These are phyloP conservation scores for Drosophila biarmipes DNA, from an alignment of 1,140 invertebrate species.

Conservation along the genomic window DNA sequence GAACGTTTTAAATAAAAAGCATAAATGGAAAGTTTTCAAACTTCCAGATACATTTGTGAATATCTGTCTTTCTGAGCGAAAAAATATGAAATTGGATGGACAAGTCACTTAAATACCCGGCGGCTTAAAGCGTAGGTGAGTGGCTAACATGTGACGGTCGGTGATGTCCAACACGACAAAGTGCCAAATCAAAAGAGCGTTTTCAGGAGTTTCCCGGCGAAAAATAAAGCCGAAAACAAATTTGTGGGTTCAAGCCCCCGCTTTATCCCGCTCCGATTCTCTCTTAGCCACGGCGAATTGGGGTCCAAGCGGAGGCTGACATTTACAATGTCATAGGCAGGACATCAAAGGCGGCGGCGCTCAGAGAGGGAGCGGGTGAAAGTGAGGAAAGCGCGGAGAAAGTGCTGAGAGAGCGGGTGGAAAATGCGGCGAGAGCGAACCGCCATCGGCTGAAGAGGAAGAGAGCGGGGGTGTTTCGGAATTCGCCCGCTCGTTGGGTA, in stretches of 20 bases:
- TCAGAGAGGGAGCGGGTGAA: conserved; percentile 32
- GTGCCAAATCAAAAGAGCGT: conserved; percentile 64
- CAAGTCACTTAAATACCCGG: neutral
- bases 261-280: conserved; percentile 2
- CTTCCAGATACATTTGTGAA: no score
- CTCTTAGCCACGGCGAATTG: conserved; percentile 31
- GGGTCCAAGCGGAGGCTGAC: conserved; percentile 46
- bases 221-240: conserved; percentile 63
- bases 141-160: conserved; percentile 50
- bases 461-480: conserved; percentile 1
- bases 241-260: conserved; percentile 31
- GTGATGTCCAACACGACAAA: conserved; percentile 37
- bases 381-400: neutral
- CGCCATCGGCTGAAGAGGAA: neutral
- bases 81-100: no score
- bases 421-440: conserved; percentile 10
- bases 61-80: no score
- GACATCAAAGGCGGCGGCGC: conserved; percentile 59
- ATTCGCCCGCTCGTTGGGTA: conserved; percentile 56
- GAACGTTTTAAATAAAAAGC: no score
- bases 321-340: conserved; percentile 71
- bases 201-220: conserved; percentile 47
- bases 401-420: conserved; percentile 6
- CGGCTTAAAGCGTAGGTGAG: conserved; percentile 7
- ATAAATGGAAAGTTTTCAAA: no score